phyloP scores from a whole-genome alignment of 2,888 invertebrate genomes.

The Eudemis profundana region DNA sequence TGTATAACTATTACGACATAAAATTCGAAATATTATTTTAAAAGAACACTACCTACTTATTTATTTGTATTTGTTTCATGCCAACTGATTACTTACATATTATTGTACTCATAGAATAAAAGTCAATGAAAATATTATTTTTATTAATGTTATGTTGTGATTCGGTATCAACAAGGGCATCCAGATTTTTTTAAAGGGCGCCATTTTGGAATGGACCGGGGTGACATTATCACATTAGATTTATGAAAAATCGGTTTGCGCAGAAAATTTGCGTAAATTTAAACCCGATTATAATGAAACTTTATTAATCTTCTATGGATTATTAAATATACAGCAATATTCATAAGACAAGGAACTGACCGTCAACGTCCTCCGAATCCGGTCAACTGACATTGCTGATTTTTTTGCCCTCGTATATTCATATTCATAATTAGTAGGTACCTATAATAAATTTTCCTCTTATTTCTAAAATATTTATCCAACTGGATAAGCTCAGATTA shows the following conservation, averaged over 20 bases:
- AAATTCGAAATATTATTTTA: neutral
- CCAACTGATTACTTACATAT: neutral
- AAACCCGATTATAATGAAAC: too few species aligned
- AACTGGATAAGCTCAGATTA: neutral
- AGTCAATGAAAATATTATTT: neutral
- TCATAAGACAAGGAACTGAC: too few species aligned
- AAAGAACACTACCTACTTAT: neutral
- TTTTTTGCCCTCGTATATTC: neutral
- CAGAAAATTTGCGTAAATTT: neutral
- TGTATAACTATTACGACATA: too few species aligned
- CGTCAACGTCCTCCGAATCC: neutral
- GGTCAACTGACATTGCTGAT: neutral
- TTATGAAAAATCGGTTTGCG: neutral
- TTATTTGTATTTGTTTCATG: neutral
- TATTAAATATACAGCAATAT: too few species aligned
- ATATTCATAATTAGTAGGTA: neutral
- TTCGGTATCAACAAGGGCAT: neutral
- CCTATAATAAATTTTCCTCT: neutral
- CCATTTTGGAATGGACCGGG: neutral
- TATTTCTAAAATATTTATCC: slow-evolving; percentile 8
- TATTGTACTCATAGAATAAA: neutral
- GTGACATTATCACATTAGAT: neutral
- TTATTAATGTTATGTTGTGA: neutral
- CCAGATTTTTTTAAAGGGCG: neutral
- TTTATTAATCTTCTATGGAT: too few species aligned